Evolutionary conservation across 2,888 invertebrate species (phyloP).

Genomic region (Leuctra nigra): DNA sequence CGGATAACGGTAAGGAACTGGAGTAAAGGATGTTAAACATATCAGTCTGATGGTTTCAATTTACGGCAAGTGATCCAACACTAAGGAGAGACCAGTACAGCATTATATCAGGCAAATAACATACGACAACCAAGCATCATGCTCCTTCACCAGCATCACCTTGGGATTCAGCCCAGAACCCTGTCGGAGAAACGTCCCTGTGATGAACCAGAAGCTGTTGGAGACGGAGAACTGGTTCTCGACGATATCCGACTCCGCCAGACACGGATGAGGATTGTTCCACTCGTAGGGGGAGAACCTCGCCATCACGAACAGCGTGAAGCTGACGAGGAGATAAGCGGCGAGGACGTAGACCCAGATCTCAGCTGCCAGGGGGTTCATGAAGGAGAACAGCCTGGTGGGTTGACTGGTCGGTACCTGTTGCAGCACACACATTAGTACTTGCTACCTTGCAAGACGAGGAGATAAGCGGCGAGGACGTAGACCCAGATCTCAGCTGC

Average conservation of each 20-base stretch:
- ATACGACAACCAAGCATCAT: background rate
- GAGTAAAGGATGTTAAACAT: no score
- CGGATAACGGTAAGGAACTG: no score
- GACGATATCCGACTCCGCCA: slow-evolving; percentile 73
- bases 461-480: no score
- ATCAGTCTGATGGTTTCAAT: no score
- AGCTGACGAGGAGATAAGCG: slow-evolving; percentile 89
- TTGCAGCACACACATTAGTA: slow-evolving; percentile 69
- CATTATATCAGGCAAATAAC: background rate
- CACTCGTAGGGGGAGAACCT: slow-evolving; percentile 96
- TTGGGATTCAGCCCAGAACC: slow-evolving; percentile 89
- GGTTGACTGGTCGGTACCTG: slow-evolving; percentile 86
- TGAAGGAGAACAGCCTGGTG: slow-evolving; percentile 87
- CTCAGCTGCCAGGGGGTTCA: slow-evolving; percentile 92
- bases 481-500: no score
- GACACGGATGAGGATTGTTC: slow-evolving; percentile 75
- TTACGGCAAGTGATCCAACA: no score
- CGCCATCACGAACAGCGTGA: slow-evolving; percentile 93
- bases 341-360: slow-evolving; percentile 95
- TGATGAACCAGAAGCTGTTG: slow-evolving; percentile 95
- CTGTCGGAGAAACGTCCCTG: slow-evolving; percentile 91
- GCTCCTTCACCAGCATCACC: slow-evolving; percentile 49
- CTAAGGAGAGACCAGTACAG: no score
- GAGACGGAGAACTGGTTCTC: slow-evolving; percentile 96
- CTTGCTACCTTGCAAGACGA: no score